Base-by-base conservation (phyloP, 2,888 invertebrate genomes). In the Xiphydria camelus region DNA sequence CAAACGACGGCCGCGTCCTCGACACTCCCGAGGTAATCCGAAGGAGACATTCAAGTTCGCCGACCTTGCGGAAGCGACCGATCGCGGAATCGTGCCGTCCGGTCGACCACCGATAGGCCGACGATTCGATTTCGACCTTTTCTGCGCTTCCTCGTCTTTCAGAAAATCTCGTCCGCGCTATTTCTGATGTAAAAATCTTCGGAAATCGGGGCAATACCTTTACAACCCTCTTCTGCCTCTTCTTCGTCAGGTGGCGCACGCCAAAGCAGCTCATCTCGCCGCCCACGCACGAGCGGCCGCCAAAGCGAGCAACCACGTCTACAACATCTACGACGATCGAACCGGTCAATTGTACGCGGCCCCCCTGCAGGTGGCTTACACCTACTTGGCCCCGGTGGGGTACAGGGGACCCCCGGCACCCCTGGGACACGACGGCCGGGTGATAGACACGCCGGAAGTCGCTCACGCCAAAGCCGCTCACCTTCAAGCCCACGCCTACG, bases 231-330 rank as follows among this genome's bases (percentile, higher is more conserved):
- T n/a, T n/a, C n/a, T n/a, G n/a, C n/a, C n/a, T n/a, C n/a, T n/a
- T n/a, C n/a, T n/a, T n/a, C n/a, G n/a, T n/a, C 32, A 75, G 68
- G 78, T 79, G 6, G 74, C 72, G 5, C 73, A 72, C 41, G 79
- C 79, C 17, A 77, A 76, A 51, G 75, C 72, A 18, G 75, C 74
- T n/a, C 78, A 77, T 59, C 57, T 74, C 7, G 64, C 67, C 3
- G 71, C 72, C 10, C 70, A 69, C 44, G 72, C 71, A 5, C 61
- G 70, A 32, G 75, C 68, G 34, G 64, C 68, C 21, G 64, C 73
- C 39, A 65, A 57, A 25, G 57, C 66, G 9, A 55, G 29, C 45
- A 35, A 58, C 25, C 34, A 53, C 39, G 48, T 44, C 9, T 44
- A 47, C 17, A 47, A 51, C 32, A 49, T 57, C 34, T 51, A 57